Evolutionary conservation across 2,797 vertebrate species (phyloP), one percentile per base, ranked within the genome.

Genomic region (Phrynocephalus forsythii): DNA sequence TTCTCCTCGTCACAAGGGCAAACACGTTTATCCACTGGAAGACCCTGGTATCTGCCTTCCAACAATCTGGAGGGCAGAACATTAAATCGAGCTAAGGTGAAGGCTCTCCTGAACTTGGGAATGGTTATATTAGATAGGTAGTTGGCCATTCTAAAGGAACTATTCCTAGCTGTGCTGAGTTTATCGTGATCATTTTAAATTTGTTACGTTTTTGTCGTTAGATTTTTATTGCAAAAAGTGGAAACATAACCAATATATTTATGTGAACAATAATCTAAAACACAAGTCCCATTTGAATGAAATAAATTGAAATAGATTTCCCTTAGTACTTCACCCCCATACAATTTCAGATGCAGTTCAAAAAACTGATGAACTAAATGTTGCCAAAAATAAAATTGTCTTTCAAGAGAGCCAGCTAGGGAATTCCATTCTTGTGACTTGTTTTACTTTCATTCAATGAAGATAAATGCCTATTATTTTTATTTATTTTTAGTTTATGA

Each of bases 301-400:
- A 86, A 3, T 79, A 88, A 89, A 28, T 90, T n/a, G 13, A 79
- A 82, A 30, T 84, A 86, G 66, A 67, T 44, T 91, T 92, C 88
- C 77, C 68, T 88, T 84, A 69, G 0, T 89, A 86, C 20, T 91
- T 85, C 90, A 89, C 73, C 38, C n/a, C 50, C 83, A 81, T n/a
- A 85, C 82, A 78, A 82, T 82, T 78, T 82, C 82, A 84, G 86
- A 81, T 80, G 38, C 52, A 84, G 33, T 63, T 87, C 63, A 80
- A 90, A 82, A 38, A 69, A 84, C 82, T 38, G 78, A 90, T 90
- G 78, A 80, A 63, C 83, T 63, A 82, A 87, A 82, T 78, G 79
- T 71, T 78, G 86, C 30, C 38, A 38, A 85, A 87, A 87, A 52
- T 80, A 86, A 87, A 84, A 79, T 9, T 16, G 52, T 24, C 84